phyloP scores from a whole-genome alignment of 2,888 invertebrate species.

The Adineta ricciae region DNA sequence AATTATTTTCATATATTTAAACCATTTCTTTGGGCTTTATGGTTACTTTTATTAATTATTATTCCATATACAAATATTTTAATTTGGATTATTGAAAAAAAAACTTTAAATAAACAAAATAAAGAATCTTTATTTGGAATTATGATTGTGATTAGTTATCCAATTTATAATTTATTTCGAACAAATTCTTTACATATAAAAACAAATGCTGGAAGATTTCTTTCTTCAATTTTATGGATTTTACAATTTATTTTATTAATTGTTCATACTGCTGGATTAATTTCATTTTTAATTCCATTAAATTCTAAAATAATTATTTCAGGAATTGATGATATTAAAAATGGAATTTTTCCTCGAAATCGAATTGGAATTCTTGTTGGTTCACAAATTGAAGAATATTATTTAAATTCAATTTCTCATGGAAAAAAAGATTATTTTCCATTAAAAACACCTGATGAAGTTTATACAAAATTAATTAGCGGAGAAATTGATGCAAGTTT shows the following conservation, averaged over 20 bases:
- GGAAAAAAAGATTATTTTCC: not conserved
- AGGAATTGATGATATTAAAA: constrained; percentile 2
- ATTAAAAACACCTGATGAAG: not conserved
- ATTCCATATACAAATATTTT: not conserved
- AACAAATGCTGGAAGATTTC: not conserved
- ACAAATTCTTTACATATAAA: not conserved
- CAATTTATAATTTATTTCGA: not conserved
- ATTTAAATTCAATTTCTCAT: not conserved
- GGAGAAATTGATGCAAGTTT: not conserved
- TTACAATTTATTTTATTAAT: not conserved
- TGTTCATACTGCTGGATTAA: not conserved
- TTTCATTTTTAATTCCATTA: not conserved
- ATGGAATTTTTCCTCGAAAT: not conserved
- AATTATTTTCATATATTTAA: not conserved
- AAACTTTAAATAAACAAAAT: not conserved
- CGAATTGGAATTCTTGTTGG: not conserved
- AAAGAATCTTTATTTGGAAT: not conserved
- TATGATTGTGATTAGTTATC: not conserved
- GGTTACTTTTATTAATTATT: not conserved
- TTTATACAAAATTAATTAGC: not conserved
- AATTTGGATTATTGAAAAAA: not conserved
- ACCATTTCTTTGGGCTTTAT: not conserved
- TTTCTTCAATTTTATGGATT: not conserved
- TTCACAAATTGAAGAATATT: not conserved
- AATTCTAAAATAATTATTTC: not conserved